Base-by-base conservation (phyloP, 2,888 invertebrate genomes). In the Vandiemenella viatica region DNA sequence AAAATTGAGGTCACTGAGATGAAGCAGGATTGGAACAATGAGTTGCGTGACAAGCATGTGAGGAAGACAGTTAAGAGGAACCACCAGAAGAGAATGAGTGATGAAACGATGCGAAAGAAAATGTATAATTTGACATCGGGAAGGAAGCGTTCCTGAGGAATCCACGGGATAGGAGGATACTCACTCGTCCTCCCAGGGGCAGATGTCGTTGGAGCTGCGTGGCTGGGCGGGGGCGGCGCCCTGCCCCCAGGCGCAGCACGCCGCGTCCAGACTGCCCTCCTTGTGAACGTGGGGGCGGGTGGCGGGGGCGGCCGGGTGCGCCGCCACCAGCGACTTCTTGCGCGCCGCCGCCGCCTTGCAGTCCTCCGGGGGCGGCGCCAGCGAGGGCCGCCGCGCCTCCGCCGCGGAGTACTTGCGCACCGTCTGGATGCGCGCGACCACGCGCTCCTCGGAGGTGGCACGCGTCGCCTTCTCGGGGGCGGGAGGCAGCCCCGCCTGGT, bases 131-230 rank as follows among this genome's bases (percentile, higher is more conserved):
- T n/a, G n/a, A n/a, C n/a, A n/a, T n/a, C n/a, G n/a, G n/a, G n/a
- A n/a, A n/a, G n/a, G n/a, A n/a, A n/a, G n/a, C n/a, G n/a, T n/a
- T n/a, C n/a, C n/a, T n/a, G n/a, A n/a, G n/a, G n/a, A n/a, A n/a
- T n/a, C n/a, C n/a, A n/a, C n/a, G n/a, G n/a, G n/a, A n/a, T 32
- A 32, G n/a, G 32, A 32, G 10, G 13, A 32, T 68, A 84, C 89
- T 86, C 76, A 90, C 90, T 90, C 89, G 72, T 90, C 88, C 76
- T 90, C 90, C 90, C 91, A 91, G 50, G 90, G 90, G 73, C 90
- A 91, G 65, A 90, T 80, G 70, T 88, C 85, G 70, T 83, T 86
- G 68, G 77, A 76, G 69, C 80, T 77, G 63, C 62, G 60, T 63
- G 62, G 58, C 58, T 61, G 57, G 61, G 55, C 51, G 50, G 54